Conservation (phyloP, 2,888 invertebrate species). For the Lithosia quadra region DNA sequence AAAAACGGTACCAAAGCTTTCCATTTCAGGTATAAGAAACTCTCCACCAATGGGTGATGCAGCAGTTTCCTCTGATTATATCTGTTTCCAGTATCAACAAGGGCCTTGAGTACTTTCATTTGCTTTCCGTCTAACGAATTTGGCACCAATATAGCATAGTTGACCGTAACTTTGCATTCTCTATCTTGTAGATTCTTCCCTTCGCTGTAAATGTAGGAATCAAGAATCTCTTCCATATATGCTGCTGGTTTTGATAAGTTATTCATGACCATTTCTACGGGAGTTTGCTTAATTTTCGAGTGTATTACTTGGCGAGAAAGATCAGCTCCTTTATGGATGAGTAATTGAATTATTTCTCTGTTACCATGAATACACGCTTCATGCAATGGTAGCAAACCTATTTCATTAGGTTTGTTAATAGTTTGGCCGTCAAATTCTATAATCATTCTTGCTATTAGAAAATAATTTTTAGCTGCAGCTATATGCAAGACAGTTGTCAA, state of each 20-base stretch:
- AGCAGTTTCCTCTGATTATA: slow-evolving; percentile 72
- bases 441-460: slow-evolving; percentile 63
- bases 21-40: slow-evolving; percentile 84
- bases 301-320: slow-evolving; percentile 26
- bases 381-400: slow-evolving; percentile 53
- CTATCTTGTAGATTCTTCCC: slow-evolving; percentile 58
- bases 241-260: slow-evolving; percentile 76
- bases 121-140: slow-evolving; percentile 64
- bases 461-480: slow-evolving; percentile 68
- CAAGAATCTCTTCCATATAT: slow-evolving; percentile 78
- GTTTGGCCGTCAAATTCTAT: slow-evolving; percentile 63
- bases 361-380: slow-evolving; percentile 77
- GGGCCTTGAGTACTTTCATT: slow-evolving; percentile 78
- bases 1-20: slow-evolving; percentile 77
- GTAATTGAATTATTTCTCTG: slow-evolving; percentile 76
- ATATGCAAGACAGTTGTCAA: slow-evolving; percentile 64
- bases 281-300: slow-evolving; percentile 53
- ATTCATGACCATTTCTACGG: slow-evolving; percentile 74
- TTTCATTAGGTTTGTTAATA: slow-evolving; percentile 37
- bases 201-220: slow-evolving; percentile 74
- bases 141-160: slow-evolving; percentile 73
- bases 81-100: slow-evolving; percentile 76
- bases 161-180: slow-evolving; percentile 71
- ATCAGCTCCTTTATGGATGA: slow-evolving; percentile 70
- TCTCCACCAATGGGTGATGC: slow-evolving; percentile 83